phyloP scores from a whole-genome alignment of 1,140 invertebrate species.

The Cotesia chilonis region DNA sequence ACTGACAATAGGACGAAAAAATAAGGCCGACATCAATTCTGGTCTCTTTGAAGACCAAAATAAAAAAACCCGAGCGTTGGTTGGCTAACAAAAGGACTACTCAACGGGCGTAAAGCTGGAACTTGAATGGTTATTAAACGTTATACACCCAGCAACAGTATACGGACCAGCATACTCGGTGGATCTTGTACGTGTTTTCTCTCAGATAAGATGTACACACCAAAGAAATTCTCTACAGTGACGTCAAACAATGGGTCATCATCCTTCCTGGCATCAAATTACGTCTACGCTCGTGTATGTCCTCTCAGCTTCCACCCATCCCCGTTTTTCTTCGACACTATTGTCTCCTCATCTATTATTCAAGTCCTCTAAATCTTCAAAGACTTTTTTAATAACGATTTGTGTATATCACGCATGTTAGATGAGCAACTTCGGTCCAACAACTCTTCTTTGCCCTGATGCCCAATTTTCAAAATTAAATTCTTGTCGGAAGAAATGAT shows the following conservation, averaged over 20 bases:
- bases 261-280: conserved; percentile 6
- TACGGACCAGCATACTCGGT: not conserved
- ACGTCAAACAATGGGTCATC: conserved; percentile 3
- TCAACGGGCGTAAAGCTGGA: conserved; percentile 41
- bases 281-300: not conserved
- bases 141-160: conserved; percentile 30
- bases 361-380: not conserved
- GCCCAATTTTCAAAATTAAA: no score
- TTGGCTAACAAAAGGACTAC: conserved; percentile 35
- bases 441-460: no score
- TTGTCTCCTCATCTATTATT: not conserved
- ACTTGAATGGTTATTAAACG: conserved; percentile 59
- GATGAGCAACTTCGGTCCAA: no score
- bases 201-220: not conserved
- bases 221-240: not conserved
- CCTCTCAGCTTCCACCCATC: not conserved
- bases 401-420: no score
- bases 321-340: not conserved
- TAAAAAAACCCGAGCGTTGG: not conserved
- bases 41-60: no score
- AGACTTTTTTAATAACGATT: conserved; percentile 13
- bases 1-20: no score
- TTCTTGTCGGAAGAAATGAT: no score
- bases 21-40: no score
- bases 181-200: no score